phyloP scores from a whole-genome alignment of 1,140 invertebrate genomes.

The Diprion similis region DNA sequence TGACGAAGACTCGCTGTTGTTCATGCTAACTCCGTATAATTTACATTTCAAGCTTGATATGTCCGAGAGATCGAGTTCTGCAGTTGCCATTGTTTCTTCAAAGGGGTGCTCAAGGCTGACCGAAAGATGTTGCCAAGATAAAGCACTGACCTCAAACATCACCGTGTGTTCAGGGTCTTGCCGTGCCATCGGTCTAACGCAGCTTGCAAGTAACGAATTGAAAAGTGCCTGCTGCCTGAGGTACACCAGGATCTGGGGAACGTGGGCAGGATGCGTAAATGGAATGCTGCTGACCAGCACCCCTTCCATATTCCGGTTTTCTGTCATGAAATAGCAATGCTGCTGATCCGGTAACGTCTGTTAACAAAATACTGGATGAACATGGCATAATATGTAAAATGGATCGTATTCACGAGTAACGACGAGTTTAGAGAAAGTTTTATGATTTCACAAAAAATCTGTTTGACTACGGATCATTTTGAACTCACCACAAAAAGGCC shows the following conservation, averaged over 20 bases:
- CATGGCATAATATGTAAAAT: constrained; percentile 18
- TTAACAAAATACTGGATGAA: constrained; percentile 38
- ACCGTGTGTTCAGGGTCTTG: constrained; percentile 79
- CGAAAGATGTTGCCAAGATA: constrained; percentile 88
- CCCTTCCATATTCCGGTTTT: constrained; percentile 79
- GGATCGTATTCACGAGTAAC: constrained; percentile 15
- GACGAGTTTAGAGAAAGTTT: constrained; percentile 12
- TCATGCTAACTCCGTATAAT: constrained; percentile 64
- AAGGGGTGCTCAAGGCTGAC: constrained; percentile 92
- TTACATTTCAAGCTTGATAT: constrained; percentile 75
- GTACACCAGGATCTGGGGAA: constrained; percentile 85
- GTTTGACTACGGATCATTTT: neutral
- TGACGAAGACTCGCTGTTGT: constrained; percentile 67
- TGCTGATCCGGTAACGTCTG: constrained; percentile 89
- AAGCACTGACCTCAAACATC: constrained; percentile 90
- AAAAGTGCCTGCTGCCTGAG: constrained; percentile 92
- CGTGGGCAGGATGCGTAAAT: constrained; percentile 92
- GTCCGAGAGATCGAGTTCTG: constrained; percentile 87
- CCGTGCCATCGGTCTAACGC: constrained; percentile 75
- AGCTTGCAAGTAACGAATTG: constrained; percentile 87
- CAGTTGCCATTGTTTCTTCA: constrained; percentile 91
- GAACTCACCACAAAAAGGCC: constrained; percentile 80
- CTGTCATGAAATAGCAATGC: constrained; percentile 93
- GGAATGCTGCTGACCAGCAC: constrained; percentile 84
- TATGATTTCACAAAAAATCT: constrained; percentile 17